phyloP scores from a whole-genome alignment of 2,113 vertebrate genomes.

The Lophochroa leadbeateri region DNA sequence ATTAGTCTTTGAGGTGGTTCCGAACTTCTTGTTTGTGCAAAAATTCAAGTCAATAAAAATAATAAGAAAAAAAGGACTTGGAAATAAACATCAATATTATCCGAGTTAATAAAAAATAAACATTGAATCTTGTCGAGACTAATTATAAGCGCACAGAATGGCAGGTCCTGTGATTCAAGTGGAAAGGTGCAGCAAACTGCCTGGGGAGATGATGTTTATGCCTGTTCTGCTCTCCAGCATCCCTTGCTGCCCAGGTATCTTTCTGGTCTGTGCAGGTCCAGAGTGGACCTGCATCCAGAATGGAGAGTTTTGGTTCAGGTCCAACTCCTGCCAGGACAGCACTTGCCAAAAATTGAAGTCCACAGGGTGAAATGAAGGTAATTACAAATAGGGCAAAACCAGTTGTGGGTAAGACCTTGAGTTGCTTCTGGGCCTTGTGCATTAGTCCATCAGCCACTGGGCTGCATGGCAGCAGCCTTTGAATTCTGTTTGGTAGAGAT shows the following conservation, averaged over 20 bases:
- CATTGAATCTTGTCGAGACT: conserved; percentile 46
- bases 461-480: background rate
- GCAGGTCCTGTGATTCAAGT: background rate
- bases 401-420: background rate
- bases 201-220: background rate
- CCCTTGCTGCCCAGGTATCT: background rate
- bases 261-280: background rate
- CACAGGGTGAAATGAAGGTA: background rate
- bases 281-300: background rate
- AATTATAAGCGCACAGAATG: conserved; percentile 39
- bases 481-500: background rate
- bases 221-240: background rate
- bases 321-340: background rate
- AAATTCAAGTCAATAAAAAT: conserved; percentile 71
- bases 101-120: conserved; percentile 63
- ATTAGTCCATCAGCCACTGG: background rate
- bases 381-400: background rate
- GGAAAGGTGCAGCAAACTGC: background rate
- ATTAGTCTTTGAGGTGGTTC: conserved; percentile 64
- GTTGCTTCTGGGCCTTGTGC: background rate
- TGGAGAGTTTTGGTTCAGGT: background rate
- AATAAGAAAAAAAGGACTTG: conserved; percentile 62
- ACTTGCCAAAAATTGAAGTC: background rate
- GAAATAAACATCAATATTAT: conserved; percentile 68
- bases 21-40: conserved; percentile 53